A percentile compares a stretch with the other conserved stretches of the same genome.
phyloP scores from a whole-genome alignment of 2,888 invertebrate genomes.

The Baccha elongata region DNA sequence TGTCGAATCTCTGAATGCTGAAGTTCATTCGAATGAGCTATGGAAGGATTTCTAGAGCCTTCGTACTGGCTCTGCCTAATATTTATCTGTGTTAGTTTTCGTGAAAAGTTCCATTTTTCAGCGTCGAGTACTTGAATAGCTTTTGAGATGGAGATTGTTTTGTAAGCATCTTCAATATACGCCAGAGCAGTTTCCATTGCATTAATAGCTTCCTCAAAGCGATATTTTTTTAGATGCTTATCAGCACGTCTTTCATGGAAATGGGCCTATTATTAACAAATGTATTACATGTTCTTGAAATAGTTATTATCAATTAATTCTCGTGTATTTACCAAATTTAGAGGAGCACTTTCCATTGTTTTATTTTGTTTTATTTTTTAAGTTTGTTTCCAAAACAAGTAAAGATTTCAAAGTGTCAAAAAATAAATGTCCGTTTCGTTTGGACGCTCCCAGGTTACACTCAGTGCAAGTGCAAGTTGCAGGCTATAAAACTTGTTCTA shows the following conservation, averaged over 20 bases:
- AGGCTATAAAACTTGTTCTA: too few relatives aligned
- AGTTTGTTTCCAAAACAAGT: not conserved
- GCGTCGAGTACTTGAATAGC: conserved; percentile 79
- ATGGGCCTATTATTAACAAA: conserved; percentile 80
- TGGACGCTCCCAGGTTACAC: too few relatives aligned
- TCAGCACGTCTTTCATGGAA: conserved; percentile 81
- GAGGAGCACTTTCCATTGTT: conserved; percentile 79
- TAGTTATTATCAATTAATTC: not conserved
- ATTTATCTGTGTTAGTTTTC: conserved; percentile 79
- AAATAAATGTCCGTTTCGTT: too few relatives aligned
- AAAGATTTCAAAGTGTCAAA: not conserved
- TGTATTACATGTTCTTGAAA: not conserved
- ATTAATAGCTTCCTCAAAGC: conserved; percentile 80
- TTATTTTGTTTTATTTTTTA: not conserved
- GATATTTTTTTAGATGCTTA: conserved; percentile 78
- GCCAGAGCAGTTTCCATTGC: conserved; percentile 79
- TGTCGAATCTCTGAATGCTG: conserved; percentile 4
- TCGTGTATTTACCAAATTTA: conserved; percentile 79
- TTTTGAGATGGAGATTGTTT: conserved; percentile 77
- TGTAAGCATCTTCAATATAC: conserved; percentile 80
- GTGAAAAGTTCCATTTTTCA: conserved; percentile 78
- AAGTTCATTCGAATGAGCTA: conserved; percentile 74
- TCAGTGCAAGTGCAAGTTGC: too few relatives aligned
- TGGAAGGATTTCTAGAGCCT: conserved; percentile 77
- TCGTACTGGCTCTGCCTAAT: conserved; percentile 79